phyloP scores from a whole-genome alignment of 2,113 vertebrate genomes.

The Syngnathus floridae region DNA sequence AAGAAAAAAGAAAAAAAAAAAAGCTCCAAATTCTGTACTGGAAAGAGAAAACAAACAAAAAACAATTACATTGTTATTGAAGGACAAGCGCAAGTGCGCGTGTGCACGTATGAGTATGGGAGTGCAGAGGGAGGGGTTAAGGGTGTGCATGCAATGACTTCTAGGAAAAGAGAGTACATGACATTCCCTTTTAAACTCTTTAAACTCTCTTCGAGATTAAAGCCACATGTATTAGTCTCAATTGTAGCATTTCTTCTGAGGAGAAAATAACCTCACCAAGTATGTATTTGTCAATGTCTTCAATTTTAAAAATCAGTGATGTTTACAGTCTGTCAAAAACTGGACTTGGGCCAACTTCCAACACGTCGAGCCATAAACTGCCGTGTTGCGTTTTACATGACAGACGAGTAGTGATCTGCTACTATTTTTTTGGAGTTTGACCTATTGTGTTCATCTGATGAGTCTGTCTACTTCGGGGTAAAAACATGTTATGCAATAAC shows the following conservation, averaged over 20 bases:
- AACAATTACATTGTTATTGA: not conserved
- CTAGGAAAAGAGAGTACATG: conserved; percentile 60
- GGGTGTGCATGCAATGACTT: conserved; percentile 31
- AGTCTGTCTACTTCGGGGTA: conserved; percentile 10
- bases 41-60: not conserved
- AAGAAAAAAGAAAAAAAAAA: not conserved
- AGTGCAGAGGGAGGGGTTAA: conserved; percentile 11
- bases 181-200: conserved; percentile 23
- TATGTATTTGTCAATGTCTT: not conserved
- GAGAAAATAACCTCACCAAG: not conserved
- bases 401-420: conserved; percentile 16
- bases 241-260: not conserved
- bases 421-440: conserved; percentile 45
- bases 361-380: conserved; percentile 24
- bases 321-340: not conserved
- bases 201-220: conserved; percentile 17
- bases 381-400: conserved; percentile 10
- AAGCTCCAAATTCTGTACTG: not conserved
- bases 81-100: not conserved
- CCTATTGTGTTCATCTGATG: conserved; percentile 28
- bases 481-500: conserved; percentile 69
- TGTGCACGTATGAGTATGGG: not conserved
- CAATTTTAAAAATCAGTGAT: not conserved
- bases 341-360: not conserved
- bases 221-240: conserved; percentile 24